A percentile compares a stretch with the other conserved stretches of the same genome.
These are phyloP conservation scores for Neoscelio sp. DNA, from an alignment of 2,888 invertebrate species.

Conservation along the genomic window DNA sequence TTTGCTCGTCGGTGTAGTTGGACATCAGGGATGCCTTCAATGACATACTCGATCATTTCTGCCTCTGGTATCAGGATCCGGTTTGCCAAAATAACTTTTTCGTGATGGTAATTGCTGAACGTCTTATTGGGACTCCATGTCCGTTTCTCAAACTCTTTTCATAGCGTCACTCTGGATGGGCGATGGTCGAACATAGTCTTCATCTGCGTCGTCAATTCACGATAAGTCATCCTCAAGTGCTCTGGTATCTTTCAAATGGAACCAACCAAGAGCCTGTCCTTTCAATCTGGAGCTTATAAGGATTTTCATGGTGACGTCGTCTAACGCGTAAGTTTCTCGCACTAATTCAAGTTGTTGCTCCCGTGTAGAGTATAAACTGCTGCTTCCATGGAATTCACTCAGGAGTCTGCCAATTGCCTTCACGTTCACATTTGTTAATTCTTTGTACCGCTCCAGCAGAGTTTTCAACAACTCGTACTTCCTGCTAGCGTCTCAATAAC, in stretches of 20 bases:
- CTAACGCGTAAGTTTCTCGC: constrained; percentile 39
- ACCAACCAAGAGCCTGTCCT: constrained; percentile 63
- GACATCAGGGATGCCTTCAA: constrained; percentile 55
- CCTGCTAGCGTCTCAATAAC: not conserved
- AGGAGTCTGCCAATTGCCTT: constrained; percentile 46
- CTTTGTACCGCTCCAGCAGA: not conserved
- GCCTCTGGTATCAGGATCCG: constrained; percentile 42
- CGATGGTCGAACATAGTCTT: constrained; percentile 42
- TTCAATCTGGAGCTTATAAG: constrained; percentile 60
- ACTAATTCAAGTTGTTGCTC: constrained; percentile 53
- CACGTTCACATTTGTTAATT: not conserved
- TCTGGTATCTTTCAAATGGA: constrained; percentile 65
- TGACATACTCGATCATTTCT: constrained; percentile 61
- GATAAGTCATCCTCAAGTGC: constrained; percentile 43
- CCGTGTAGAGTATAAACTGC: constrained; percentile 44
- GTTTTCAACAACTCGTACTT: not conserved
- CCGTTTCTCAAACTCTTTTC: constrained; percentile 63
- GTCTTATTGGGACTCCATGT: constrained; percentile 56
- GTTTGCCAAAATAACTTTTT: constrained; percentile 59
- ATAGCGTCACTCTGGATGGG: not conserved
- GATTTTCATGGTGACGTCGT: constrained; percentile 49
- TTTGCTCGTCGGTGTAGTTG: constrained; percentile 47
- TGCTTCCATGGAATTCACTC: constrained; percentile 44
- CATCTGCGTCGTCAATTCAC: constrained; percentile 54
- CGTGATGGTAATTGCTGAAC: constrained; percentile 63